Conservation (phyloP, 2,888 invertebrate genomes). For the Drosophila algonquin region DNA sequence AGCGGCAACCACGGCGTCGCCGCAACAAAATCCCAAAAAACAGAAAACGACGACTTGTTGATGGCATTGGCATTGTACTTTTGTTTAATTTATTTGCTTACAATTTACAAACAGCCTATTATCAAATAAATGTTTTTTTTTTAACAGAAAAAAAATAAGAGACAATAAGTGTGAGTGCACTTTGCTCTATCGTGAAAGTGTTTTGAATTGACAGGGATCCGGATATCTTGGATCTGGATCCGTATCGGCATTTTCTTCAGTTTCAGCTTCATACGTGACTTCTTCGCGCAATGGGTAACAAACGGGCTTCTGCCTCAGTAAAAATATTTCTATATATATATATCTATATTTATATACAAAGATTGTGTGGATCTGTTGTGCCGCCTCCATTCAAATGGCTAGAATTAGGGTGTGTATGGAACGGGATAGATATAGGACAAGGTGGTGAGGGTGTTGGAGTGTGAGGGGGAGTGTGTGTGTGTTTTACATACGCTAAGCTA, state of each 20-base stretch:
- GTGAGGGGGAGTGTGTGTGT: too few relatives aligned
- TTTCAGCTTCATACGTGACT: neutral
- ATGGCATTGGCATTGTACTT: slow-evolving; percentile 1
- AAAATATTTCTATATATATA: slow-evolving; percentile 27
- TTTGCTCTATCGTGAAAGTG: neutral
- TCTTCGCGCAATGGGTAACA: slow-evolving; percentile 1
- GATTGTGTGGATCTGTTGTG: slow-evolving; percentile 37
- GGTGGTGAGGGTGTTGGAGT: too few relatives aligned
- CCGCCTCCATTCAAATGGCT: slow-evolving; percentile 36
- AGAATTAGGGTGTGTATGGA: neutral
- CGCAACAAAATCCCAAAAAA: neutral
- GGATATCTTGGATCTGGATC: neutral
- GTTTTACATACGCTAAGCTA: slow-evolving; percentile 50
- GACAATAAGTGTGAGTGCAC: neutral
- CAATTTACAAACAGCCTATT: neutral
- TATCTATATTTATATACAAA: slow-evolving; percentile 30
- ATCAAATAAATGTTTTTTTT: neutral
- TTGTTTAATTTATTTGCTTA: neutral
- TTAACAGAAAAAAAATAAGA: neutral
- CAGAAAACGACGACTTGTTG: neutral
- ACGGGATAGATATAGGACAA: slow-evolving; percentile 4
- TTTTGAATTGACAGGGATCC: slow-evolving; percentile 1
- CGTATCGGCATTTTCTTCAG: neutral
- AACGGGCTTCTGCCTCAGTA: slow-evolving; percentile 21
- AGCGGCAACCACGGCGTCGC: neutral